Evolutionary conservation across 2,888 invertebrate species (phyloP).

Genomic region (Podabrus alpinus): DNA sequence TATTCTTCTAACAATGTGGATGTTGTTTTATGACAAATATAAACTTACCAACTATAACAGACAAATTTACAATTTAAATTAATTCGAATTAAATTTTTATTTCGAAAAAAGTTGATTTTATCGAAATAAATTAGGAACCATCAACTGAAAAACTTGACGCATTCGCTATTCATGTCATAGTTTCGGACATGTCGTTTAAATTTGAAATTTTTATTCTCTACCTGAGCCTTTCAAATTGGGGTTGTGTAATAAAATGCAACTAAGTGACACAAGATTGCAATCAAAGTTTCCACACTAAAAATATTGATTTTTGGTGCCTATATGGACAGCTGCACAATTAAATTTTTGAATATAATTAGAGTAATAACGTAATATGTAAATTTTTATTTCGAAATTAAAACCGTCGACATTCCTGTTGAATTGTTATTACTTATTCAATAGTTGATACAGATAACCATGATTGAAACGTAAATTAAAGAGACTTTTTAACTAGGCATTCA

Average conservation of each 20-base stretch:
- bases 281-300: neutral
- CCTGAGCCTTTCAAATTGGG: neutral
- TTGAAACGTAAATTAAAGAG: neutral
- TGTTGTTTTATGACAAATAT: neutral
- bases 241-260: neutral
- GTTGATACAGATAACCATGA: neutral
- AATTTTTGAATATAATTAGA: neutral
- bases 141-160: neutral
- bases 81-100: neutral
- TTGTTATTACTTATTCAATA: neutral
- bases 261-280: neutral
- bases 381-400: neutral
- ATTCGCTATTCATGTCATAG: neutral
- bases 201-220: neutral
- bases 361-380: neutral
- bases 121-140: neutral
- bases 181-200: neutral
- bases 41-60: conserved; percentile 3
- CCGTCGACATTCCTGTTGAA: neutral
- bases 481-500: neutral
- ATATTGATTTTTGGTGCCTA: neutral
- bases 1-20: conserved; percentile 7
- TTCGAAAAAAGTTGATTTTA: neutral
- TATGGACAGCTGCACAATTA: neutral
- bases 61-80: conserved; percentile 1